Conservation (phyloP, 53 echinoderm and acorn worm genomes). For the Luidia sarsii region DNA sequence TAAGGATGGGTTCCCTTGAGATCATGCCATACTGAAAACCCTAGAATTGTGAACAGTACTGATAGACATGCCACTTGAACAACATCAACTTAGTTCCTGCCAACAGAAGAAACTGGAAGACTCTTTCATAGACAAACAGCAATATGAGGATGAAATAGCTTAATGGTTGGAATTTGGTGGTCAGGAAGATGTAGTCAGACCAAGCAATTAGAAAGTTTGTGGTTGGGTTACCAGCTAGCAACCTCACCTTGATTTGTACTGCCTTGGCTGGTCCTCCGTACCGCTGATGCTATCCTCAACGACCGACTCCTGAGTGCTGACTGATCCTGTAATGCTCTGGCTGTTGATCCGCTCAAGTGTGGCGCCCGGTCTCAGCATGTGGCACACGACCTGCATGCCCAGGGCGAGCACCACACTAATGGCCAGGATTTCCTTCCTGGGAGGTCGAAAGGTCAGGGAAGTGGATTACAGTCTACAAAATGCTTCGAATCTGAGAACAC, state of each 20-base stretch:
- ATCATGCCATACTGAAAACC: too few species aligned
- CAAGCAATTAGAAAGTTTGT: background rate
- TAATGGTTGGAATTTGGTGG: background rate
- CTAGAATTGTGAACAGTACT: too few species aligned
- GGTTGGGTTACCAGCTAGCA: too few species aligned
- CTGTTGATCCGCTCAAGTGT: slow-evolving; percentile 44
- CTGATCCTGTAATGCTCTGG: slow-evolving; percentile 25
- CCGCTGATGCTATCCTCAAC: slow-evolving; percentile 6
- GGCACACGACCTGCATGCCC: slow-evolving; percentile 82
- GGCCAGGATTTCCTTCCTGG: slow-evolving; percentile 88
- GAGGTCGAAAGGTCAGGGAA: too few species aligned
- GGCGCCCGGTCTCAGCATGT: slow-evolving; percentile 57
- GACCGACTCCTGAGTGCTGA: slow-evolving; percentile 35
- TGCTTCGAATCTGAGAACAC: too few species aligned
- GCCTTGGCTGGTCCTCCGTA: slow-evolving; percentile 35
- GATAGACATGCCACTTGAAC: too few species aligned
- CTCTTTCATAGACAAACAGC: too few species aligned
- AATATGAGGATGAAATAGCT: too few species aligned
- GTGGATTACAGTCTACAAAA: too few species aligned
- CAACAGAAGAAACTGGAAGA: too few species aligned
- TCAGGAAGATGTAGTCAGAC: background rate
- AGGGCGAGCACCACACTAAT: slow-evolving; percentile 78
- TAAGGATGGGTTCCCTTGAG: too few species aligned
- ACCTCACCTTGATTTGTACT: slow-evolving; percentile 81
- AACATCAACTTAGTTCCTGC: too few species aligned